phyloP scores from a whole-genome alignment of 2,888 invertebrate species.

The Acleris cristana region DNA sequence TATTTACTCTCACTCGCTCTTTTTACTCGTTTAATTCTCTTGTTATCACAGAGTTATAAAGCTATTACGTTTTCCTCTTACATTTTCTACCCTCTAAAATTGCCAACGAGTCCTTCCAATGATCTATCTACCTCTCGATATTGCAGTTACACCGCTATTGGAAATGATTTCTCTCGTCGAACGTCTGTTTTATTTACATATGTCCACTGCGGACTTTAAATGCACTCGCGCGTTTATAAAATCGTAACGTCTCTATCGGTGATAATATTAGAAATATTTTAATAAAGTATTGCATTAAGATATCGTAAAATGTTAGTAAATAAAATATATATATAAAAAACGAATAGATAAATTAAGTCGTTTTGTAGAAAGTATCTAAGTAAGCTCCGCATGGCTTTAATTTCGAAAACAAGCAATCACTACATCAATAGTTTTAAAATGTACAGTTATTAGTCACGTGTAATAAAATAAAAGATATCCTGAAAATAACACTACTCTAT shows the following conservation, averaged over 20 bases:
- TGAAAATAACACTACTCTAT: no score
- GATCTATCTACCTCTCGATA: constrained; percentile 41
- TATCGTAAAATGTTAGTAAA: no score
- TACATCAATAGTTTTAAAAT: no score
- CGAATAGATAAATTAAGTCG: no score
- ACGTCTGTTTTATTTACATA: constrained; percentile 52
- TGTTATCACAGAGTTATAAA: constrained; percentile 63
- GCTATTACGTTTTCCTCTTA: constrained; percentile 63
- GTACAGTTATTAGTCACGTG: no score
- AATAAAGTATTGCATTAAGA: no score
- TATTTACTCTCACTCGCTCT: constrained; percentile 67
- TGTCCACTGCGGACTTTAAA: constrained; percentile 13
- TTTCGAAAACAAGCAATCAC: no score
- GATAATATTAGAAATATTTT: no score
- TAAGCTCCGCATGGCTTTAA: no score
- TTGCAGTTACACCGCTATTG: constrained; percentile 49
- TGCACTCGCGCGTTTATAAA: constrained; percentile 16
- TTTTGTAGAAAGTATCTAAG: no score
- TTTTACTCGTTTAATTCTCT: constrained; percentile 67
- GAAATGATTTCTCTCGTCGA: constrained; percentile 54
- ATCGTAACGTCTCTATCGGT: background rate
- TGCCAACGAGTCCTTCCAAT: constrained; percentile 45
- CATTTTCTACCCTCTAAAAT: constrained; percentile 52
- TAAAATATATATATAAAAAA: no score
- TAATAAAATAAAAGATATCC: no score